A percentile compares a stretch with the other conserved stretches of the same genome.
Evolutionary conservation across 2,888 invertebrate genomes (phyloP).

Genomic region (Hylaea fasciaria): DNA sequence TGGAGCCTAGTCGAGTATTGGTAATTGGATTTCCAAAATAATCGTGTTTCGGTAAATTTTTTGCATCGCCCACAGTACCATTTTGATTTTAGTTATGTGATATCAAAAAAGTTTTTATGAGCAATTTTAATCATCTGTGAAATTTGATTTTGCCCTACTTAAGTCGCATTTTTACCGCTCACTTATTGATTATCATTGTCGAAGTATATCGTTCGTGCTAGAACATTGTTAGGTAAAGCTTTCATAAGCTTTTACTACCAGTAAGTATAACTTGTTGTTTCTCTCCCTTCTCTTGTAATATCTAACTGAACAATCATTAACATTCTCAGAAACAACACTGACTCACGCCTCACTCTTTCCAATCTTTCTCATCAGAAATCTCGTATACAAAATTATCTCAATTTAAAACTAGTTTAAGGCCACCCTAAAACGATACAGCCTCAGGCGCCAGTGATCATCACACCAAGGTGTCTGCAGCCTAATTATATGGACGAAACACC

Average conservation of each 20-base stretch:
- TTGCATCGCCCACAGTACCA: not conserved
- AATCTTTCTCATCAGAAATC: constrained; percentile 26
- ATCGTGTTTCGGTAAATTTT: not conserved
- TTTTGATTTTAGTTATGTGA: not conserved
- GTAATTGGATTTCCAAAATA: constrained; percentile 1
- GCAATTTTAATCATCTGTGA: not conserved
- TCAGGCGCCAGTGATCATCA: constrained; percentile 77
- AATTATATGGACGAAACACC: constrained; percentile 80
- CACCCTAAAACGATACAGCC: constrained; percentile 58
- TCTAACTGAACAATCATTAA: constrained; percentile 10
- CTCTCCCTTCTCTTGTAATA: not conserved
- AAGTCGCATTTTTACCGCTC: too few species aligned
- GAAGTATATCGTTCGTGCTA: too few species aligned
- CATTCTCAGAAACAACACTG: constrained; percentile 25
- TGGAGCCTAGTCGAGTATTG: not conserved
- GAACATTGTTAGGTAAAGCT: too few species aligned
- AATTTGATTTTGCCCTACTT: not conserved
- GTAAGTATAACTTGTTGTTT: not conserved
- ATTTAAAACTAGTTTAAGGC: constrained; percentile 46
- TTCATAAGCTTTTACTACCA: too few species aligned
- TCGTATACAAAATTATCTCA: constrained; percentile 36
- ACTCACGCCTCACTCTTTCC: constrained; percentile 19
- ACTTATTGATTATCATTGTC: too few species aligned
- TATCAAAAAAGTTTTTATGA: not conserved
- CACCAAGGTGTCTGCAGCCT: constrained; percentile 78